A percentile compares a stretch with the other conserved stretches of the same genome.
Conservation (phyloP, 1,140 invertebrate species). For the Eumeta japonica region DNA sequence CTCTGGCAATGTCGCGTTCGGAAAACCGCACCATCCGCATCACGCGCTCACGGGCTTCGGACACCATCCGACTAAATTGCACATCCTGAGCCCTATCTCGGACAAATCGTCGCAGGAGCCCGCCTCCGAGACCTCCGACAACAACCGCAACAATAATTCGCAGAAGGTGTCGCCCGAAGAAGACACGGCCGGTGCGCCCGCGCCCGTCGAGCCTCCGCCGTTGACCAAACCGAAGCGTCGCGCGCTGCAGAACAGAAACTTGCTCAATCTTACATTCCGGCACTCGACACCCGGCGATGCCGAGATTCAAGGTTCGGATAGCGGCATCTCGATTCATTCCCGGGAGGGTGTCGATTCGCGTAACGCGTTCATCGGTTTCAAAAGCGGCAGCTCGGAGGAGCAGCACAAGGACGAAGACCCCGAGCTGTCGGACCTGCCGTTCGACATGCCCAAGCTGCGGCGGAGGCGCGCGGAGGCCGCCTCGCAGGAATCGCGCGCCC, state of each 20-base stretch:
- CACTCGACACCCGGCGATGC: slow-evolving; percentile 64
- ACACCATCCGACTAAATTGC: slow-evolving; percentile 70
- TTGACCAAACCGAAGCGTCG: slow-evolving; percentile 62
- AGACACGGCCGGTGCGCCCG: slow-evolving; percentile 50
- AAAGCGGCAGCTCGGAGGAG: slow-evolving; percentile 35
- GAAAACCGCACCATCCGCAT: slow-evolving; percentile 60
- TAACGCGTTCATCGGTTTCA: slow-evolving; percentile 61
- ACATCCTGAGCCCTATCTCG: slow-evolving; percentile 84
- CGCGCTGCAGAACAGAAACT: slow-evolving; percentile 72
- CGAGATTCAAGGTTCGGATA: slow-evolving; percentile 80
- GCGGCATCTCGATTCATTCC: slow-evolving; percentile 81
- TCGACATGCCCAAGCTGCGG: slow-evolving; percentile 86
- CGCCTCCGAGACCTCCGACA: slow-evolving; percentile 73
- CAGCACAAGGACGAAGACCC: slow-evolving; percentile 47
- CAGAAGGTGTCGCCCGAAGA: slow-evolving; percentile 69
- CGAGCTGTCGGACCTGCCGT: slow-evolving; percentile 75
- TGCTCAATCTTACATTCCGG: slow-evolving; percentile 68
- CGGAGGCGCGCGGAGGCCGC: slow-evolving; percentile 63
- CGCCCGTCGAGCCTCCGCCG: slow-evolving; percentile 46
- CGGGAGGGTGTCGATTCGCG: slow-evolving; percentile 70
- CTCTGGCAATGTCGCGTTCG: slow-evolving; percentile 64
- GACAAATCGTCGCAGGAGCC: slow-evolving; percentile 88
- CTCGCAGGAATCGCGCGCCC: slow-evolving; percentile 73
- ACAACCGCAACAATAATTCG: slow-evolving; percentile 75
- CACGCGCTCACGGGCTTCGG: slow-evolving; percentile 64